These are phyloP conservation scores for Macaca mulatta DNA, from an alignment of 2,113 vertebrate species.

Conservation along the genomic window DNA sequence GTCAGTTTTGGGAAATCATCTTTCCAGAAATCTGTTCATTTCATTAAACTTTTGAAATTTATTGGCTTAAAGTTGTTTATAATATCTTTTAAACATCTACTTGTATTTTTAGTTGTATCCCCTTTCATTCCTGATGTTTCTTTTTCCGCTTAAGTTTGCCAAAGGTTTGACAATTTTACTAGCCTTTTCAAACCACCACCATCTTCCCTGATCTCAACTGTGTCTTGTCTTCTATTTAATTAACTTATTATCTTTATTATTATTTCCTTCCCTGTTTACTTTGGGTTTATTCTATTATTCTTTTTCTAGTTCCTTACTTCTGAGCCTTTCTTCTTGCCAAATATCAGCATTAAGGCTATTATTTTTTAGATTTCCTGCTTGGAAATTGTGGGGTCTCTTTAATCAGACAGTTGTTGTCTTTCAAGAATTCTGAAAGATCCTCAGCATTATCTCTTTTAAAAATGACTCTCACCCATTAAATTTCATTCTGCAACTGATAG, in stretches of 20 bases:
- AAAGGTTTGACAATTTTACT: neutral
- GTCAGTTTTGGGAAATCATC: neutral
- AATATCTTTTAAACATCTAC: neutral
- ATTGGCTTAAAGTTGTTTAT: neutral
- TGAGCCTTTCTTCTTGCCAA: neutral
- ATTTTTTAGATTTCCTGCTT: neutral
- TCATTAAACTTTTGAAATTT: neutral
- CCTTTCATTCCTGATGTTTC: neutral
- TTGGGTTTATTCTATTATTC: neutral
- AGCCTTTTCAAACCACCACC: neutral
- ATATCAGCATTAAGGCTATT: neutral
- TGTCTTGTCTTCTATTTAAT: neutral
- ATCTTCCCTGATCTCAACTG: neutral
- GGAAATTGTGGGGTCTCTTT: neutral
- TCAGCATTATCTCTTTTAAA: neutral
- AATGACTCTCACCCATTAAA: neutral
- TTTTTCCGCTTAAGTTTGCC: neutral
- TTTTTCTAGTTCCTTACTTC: neutral
- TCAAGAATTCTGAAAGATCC: neutral
- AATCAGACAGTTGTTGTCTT: neutral
- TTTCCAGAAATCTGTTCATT: neutral
- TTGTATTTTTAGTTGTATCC: neutral
- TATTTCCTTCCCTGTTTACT: neutral
- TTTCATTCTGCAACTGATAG: neutral
- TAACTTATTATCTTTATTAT: neutral